Conservation (phyloP, 1,140 invertebrate genomes). For the Centruroides sculpturatus region DNA sequence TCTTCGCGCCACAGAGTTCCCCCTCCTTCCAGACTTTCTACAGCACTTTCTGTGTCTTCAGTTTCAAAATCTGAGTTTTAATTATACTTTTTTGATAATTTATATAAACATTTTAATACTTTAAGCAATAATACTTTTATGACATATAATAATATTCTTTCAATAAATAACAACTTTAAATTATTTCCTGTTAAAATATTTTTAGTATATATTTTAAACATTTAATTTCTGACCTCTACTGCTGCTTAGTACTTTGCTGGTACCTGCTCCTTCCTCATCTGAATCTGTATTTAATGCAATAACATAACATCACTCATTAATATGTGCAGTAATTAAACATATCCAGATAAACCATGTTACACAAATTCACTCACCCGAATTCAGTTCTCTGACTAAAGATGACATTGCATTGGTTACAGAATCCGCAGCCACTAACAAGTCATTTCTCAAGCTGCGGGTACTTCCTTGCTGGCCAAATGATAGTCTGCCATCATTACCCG, state of each 20-base stretch:
- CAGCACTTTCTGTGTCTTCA: constrained; percentile 36
- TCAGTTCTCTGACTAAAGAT: constrained; percentile 82
- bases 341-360: not conserved
- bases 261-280: constrained; percentile 9
- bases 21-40: constrained; percentile 27
- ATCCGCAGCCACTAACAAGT: constrained; percentile 80
- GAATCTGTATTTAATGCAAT: not conserved
- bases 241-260: constrained; percentile 11
- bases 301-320: not conserved
- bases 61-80: constrained; percentile 20
- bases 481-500: constrained; percentile 31
- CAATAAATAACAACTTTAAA: not conserved
- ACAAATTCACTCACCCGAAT: constrained; percentile 38
- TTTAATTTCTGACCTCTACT: constrained; percentile 7
- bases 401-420: constrained; percentile 94
- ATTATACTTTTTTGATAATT: not conserved
- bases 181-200: not conserved
- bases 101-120: not conserved
- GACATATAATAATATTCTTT: not conserved
- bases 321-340: not conserved
- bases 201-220: not conserved
- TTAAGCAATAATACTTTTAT: too few species aligned
- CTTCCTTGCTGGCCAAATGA: constrained; percentile 25
- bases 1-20: constrained; percentile 43
- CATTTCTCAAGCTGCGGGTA: constrained; percentile 47